A percentile compares a stretch with the other conserved stretches of the same genome.
Conservation (phyloP, 2,888 invertebrate species). For the Orgyia antiqua region DNA sequence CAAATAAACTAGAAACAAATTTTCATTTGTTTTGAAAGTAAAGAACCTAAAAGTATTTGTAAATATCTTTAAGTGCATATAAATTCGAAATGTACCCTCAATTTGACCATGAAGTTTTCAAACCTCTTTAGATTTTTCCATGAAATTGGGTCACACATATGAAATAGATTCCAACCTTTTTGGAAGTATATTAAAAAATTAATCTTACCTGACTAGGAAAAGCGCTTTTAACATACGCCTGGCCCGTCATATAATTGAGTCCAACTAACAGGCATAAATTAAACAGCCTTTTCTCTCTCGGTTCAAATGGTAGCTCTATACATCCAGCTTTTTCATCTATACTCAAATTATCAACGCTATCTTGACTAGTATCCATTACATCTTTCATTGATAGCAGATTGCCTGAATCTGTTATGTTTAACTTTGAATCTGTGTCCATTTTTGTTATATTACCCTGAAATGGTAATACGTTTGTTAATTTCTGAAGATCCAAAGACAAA, state of each 20-base stretch:
- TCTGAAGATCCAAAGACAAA: no score
- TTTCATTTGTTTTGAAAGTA: no score
- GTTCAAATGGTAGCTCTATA: constrained; percentile 57
- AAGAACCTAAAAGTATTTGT: no score
- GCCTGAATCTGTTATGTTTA: constrained; percentile 55
- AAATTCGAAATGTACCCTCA: no score
- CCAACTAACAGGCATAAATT: constrained; percentile 84
- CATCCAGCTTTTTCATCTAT: constrained; percentile 66
- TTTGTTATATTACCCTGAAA: constrained; percentile 44
- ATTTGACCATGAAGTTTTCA: no score
- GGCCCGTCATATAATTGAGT: constrained; percentile 79
- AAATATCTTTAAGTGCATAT: no score
- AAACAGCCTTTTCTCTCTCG: constrained; percentile 73
- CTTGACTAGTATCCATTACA: constrained; percentile 32
- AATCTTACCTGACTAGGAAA: constrained; percentile 83
- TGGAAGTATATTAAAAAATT: no score
- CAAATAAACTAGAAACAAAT: no score
- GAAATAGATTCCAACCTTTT: no score
- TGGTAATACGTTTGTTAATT: not conserved
- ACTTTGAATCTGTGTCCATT: constrained; percentile 53
- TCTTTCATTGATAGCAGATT: constrained; percentile 49
- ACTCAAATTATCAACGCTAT: constrained; percentile 46
- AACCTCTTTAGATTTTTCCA: no score
- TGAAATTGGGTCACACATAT: no score
- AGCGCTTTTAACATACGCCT: constrained; percentile 84